phyloP scores from a whole-genome alignment of 2,113 vertebrate genomes.

The Podarcis cretensis region DNA sequence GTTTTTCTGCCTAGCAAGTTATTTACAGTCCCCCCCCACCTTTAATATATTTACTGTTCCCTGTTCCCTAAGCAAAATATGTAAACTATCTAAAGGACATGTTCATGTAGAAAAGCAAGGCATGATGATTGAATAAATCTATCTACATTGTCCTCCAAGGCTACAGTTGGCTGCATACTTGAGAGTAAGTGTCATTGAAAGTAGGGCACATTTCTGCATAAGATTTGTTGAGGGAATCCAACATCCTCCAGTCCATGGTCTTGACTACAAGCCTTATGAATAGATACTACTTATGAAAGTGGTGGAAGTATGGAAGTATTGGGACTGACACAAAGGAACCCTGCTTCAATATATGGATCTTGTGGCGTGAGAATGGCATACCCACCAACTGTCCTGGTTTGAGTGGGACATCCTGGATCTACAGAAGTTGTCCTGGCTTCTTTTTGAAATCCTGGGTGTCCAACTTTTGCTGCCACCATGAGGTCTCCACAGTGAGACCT shows the following conservation, averaged over 20 bases:
- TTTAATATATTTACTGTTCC: neutral
- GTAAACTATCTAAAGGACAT: neutral
- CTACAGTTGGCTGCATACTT: neutral
- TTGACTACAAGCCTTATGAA: neutral
- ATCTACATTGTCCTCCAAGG: neutral
- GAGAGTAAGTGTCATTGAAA: neutral
- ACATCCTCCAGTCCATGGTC: neutral
- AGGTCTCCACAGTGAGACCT: too few relatives aligned
- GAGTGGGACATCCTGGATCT: too few relatives aligned
- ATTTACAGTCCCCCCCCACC: too few relatives aligned
- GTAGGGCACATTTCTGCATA: neutral
- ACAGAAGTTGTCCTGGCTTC: too few relatives aligned
- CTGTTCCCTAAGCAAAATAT: neutral
- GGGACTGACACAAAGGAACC: neutral
- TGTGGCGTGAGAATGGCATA: neutral
- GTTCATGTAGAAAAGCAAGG: neutral
- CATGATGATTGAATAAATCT: neutral
- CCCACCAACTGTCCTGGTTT: too few relatives aligned
- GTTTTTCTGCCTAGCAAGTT: neutral
- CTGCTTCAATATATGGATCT: neutral
- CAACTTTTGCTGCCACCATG: too few relatives aligned
- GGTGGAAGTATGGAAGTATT: neutral
- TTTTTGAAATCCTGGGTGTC: too few relatives aligned
- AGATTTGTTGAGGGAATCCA: neutral
- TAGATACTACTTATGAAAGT: neutral